Conservation (phyloP, 1,140 invertebrate species). For the Meloidogyne chitwoodi region DNA sequence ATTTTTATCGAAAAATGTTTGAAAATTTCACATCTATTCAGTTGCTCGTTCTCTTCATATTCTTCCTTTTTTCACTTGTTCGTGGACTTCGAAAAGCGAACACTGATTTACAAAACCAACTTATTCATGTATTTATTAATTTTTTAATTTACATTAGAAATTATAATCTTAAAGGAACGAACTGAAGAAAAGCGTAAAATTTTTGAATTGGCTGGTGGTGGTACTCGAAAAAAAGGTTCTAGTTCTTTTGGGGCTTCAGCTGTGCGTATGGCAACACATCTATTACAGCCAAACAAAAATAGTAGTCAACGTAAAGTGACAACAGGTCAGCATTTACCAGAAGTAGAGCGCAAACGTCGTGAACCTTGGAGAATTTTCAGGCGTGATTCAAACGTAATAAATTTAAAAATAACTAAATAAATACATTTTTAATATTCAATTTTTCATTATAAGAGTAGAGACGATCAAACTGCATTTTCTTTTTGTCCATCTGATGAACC, state of each 20-base stretch:
- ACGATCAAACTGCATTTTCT: constrained; percentile 24
- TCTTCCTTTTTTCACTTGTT: constrained; percentile 84
- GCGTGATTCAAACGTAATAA: not conserved
- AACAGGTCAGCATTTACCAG: constrained; percentile 39
- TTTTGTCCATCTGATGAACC: constrained; percentile 49
- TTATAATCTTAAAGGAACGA: constrained; percentile 68
- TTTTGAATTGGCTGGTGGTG: constrained; percentile 74
- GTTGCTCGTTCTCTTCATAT: constrained; percentile 74
- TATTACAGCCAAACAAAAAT: not conserved
- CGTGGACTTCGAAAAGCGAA: constrained; percentile 84
- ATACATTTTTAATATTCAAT: not conserved
- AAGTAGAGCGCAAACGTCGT: constrained; percentile 40
- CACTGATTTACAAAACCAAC: constrained; percentile 76
- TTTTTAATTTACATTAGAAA: not conserved
- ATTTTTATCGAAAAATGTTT: not conserved
- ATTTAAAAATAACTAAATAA: not conserved
- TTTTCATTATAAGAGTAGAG: constrained; percentile 1
- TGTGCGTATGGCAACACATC: not conserved
- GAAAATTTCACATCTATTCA: not conserved
- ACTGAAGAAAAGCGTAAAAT: constrained; percentile 87
- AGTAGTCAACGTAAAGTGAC: constrained; percentile 18
- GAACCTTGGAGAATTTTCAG: constrained; percentile 39
- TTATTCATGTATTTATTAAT: constrained; percentile 61
- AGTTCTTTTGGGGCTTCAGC: not conserved
- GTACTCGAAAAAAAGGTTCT: constrained; percentile 20